A percentile compares a stretch with the other conserved stretches of the same genome.
Conservation (phyloP, 2,888 invertebrate genomes). For the Polymixis flavicincta region DNA sequence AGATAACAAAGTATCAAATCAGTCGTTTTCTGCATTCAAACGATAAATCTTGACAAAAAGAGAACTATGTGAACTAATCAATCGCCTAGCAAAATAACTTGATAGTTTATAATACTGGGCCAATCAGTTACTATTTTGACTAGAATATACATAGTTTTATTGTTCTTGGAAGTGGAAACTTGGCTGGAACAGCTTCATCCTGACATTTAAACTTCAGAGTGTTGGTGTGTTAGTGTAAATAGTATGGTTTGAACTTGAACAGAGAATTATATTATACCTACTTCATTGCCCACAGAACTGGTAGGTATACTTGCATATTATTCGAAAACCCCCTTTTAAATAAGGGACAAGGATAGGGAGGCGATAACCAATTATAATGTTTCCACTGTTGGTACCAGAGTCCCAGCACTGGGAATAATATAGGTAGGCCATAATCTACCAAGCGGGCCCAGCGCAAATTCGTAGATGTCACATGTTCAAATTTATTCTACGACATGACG, state of each 20-base stretch:
- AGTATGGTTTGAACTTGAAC: background rate
- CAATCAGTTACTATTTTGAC: background rate
- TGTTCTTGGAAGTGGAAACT: conserved; percentile 15
- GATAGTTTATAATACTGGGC: background rate
- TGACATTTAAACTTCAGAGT: conserved; percentile 37
- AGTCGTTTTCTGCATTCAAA: background rate
- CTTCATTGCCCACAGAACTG: too few species aligned
- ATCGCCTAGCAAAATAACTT: background rate
- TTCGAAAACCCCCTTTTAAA: too few species aligned
- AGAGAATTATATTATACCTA: too few species aligned
- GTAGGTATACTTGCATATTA: too few species aligned
- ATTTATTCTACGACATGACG: too few species aligned
- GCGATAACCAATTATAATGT: background rate
- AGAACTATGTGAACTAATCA: background rate
- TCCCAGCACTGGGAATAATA: too few species aligned
- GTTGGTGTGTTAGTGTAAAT: background rate
- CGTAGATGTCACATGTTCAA: too few species aligned
- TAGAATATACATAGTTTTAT: background rate
- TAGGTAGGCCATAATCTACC: background rate
- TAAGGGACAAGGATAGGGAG: background rate
- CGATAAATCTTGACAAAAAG: background rate
- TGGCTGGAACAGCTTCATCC: background rate
- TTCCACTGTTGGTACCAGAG: too few species aligned
- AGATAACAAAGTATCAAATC: too few species aligned
- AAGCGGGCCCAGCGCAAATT: background rate